Percentiles rank a stretch among this genome's conserved stretches.
These are phyloP conservation scores for Calliphora vomitoria DNA, from an alignment of 2,888 invertebrate species.

Conservation along the genomic window DNA sequence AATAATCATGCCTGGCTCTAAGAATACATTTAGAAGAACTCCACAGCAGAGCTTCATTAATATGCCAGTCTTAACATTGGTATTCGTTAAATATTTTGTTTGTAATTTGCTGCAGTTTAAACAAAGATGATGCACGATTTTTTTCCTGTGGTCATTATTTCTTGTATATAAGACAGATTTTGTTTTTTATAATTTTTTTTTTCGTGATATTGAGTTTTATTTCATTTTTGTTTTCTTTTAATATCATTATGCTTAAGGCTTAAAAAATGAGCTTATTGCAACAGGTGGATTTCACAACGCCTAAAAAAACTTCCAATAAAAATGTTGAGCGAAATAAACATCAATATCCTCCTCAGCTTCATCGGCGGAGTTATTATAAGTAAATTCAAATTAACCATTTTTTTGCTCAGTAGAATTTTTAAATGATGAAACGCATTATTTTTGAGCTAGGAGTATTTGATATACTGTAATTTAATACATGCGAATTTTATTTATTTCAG, in stretches of 20 bases:
- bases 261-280: slow-evolving; percentile 80
- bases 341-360: slow-evolving; percentile 62
- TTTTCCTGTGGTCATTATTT: slow-evolving; percentile 70
- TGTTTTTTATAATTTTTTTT: slow-evolving; percentile 23
- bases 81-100: slow-evolving; percentile 82
- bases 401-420: background rate
- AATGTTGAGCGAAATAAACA: slow-evolving; percentile 28
- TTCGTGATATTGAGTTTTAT: slow-evolving; percentile 59
- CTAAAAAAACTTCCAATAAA: slow-evolving; percentile 54
- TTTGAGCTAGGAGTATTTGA: too few species aligned
- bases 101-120: slow-evolving; percentile 80
- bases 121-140: slow-evolving; percentile 65
- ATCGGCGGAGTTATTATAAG: slow-evolving; percentile 65
- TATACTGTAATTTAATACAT: too few species aligned
- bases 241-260: slow-evolving; percentile 61
- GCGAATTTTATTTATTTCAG: too few species aligned
- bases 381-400: slow-evolving; percentile 25
- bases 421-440: too few species aligned
- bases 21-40: slow-evolving; percentile 3
- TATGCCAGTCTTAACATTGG: slow-evolving; percentile 82
- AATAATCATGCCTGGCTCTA: slow-evolving; percentile 11
- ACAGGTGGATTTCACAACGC: slow-evolving; percentile 81
- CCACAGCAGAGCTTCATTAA: slow-evolving; percentile 80
- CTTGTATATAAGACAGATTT: background rate
- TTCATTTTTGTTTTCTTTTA: slow-evolving; percentile 52